phyloP scores from a whole-genome alignment of 2,888 invertebrate genomes.

The Rhorus exstirpatorius region DNA sequence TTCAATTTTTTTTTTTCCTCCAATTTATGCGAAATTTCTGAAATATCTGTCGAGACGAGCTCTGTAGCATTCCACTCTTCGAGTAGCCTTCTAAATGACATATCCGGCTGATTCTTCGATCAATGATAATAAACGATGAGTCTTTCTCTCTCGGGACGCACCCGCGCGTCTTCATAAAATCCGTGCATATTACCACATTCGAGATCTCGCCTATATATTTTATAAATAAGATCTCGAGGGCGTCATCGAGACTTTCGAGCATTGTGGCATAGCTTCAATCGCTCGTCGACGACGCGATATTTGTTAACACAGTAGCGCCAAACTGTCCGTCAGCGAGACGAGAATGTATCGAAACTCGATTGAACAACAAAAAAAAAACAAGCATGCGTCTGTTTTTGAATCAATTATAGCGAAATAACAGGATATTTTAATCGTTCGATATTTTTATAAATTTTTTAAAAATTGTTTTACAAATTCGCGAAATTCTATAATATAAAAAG shows the following conservation, averaged over 20 bases:
- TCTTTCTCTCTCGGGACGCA: conserved; percentile 9
- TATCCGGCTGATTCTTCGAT: conserved; percentile 63
- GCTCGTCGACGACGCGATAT: neutral
- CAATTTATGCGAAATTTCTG: conserved; percentile 1
- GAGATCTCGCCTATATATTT: conserved; percentile 17
- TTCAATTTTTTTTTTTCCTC: neutral
- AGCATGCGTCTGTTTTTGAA: neutral
- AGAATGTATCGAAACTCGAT: neutral
- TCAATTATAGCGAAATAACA: neutral
- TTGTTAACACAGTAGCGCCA: neutral
- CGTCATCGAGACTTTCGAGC: conserved; percentile 26
- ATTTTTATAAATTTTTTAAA: conserved; percentile 19
- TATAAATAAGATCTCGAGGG: conserved; percentile 32
- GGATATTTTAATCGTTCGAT: conserved; percentile 4
- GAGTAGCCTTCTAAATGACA: conserved; percentile 62
- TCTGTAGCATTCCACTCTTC: conserved; percentile 49
- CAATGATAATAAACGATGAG: conserved; percentile 22
- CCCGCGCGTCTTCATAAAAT: conserved; percentile 29
- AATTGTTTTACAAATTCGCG: conserved; percentile 21
- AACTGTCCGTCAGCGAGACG: neutral
- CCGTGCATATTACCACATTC: neutral
- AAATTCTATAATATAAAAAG: conserved; percentile 16
- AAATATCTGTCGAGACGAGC: conserved; percentile 33
- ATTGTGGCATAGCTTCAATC: conserved; percentile 14
- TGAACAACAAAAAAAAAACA: neutral